These are phyloP conservation scores for Zaprionus obscuricornis DNA, from an alignment of 2,888 invertebrate species.

Conservation along the genomic window DNA sequence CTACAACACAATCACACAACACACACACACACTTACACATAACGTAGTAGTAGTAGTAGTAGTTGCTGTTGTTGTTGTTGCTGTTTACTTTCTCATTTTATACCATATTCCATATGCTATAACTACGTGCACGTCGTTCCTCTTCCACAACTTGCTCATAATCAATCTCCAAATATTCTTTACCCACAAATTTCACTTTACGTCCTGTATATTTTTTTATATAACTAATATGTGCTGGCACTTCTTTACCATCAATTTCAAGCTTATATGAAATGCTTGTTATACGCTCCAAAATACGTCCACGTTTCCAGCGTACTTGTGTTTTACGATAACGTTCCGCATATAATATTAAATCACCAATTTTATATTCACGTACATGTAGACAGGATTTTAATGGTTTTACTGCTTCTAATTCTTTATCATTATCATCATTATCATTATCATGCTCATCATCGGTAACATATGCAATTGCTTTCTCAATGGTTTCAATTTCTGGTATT, in stretches of 20 bases:
- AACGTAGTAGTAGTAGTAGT: constrained; percentile 1
- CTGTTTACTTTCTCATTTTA: constrained; percentile 9
- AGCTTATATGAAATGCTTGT: constrained; percentile 83
- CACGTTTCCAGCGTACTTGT: constrained; percentile 81
- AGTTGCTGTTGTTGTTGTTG: background rate
- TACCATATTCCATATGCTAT: constrained; percentile 83
- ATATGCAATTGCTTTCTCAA: constrained; percentile 80
- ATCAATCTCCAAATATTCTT: constrained; percentile 83
- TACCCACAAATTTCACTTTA: constrained; percentile 82
- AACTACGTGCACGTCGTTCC: constrained; percentile 77
- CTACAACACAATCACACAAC: no score
- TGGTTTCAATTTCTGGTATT: constrained; percentile 76
- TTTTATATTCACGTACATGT: constrained; percentile 79
- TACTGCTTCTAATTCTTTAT: constrained; percentile 39
- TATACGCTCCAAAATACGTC: constrained; percentile 79
- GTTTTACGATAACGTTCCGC: constrained; percentile 82
- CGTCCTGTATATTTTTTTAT: constrained; percentile 82
- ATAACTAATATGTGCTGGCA: constrained; percentile 82
- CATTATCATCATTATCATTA: constrained; percentile 41
- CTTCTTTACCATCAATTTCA: constrained; percentile 81
- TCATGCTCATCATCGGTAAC: constrained; percentile 69
- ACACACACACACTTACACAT: constrained; percentile 12
- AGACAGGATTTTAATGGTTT: constrained; percentile 79
- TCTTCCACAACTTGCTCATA: constrained; percentile 82
- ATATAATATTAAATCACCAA: constrained; percentile 81